Conservation (phyloP, 1,140 invertebrate species). For the Drosophila orena region DNA sequence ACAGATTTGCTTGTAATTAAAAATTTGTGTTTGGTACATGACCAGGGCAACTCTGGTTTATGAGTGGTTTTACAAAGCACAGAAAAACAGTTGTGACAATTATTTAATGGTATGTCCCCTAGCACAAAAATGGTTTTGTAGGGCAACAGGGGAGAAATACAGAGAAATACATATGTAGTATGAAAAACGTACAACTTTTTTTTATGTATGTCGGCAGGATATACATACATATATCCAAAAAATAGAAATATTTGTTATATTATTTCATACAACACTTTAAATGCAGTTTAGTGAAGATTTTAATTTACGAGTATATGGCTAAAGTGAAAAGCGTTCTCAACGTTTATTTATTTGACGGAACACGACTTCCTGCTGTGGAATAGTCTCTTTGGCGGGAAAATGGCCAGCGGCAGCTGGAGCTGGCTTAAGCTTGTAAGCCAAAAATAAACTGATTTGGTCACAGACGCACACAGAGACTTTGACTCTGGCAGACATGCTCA, state of each 20-base stretch:
- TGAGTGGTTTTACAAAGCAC: slow-evolving; percentile 13
- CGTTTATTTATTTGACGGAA: slow-evolving; percentile 10
- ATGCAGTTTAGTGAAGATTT: too few relatives aligned
- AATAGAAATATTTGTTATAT: too few relatives aligned
- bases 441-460: slow-evolving; percentile 46
- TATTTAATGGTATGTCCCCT: slow-evolving; percentile 1
- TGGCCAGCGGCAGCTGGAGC: slow-evolving; percentile 1
- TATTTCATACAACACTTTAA: too few relatives aligned
- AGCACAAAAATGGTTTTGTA: not conserved
- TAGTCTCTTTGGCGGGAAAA: slow-evolving; percentile 2
- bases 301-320: too few relatives aligned
- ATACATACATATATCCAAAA: too few relatives aligned
- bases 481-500: not conserved
- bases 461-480: slow-evolving; percentile 3
- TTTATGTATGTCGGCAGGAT: too few relatives aligned
- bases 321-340: too few relatives aligned
- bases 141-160: not conserved
- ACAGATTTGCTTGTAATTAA: slow-evolving; percentile 58
- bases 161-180: too few relatives aligned
- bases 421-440: slow-evolving; percentile 33
- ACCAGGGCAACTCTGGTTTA: slow-evolving; percentile 16
- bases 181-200: too few relatives aligned
- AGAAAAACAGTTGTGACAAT: slow-evolving; percentile 21
- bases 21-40: slow-evolving; percentile 22
- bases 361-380: slow-evolving; percentile 32